Evolutionary conservation across 2,888 invertebrate genomes (phyloP), one percentile per base, ranked within the genome.

Genomic region (Pterostichus madidus): DNA sequence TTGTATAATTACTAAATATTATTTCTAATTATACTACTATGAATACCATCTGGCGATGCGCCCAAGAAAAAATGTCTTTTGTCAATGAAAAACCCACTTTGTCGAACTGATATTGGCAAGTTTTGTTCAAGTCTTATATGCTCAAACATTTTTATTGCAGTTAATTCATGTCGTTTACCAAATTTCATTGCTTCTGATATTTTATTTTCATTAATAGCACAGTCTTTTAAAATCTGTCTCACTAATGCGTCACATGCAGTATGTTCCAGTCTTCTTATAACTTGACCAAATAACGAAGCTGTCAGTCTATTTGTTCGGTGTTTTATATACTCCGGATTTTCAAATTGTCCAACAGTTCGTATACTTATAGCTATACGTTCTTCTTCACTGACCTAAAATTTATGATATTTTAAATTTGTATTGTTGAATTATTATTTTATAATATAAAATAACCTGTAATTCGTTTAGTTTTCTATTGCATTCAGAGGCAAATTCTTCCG

Each of bases 121-220:
- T 59, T 59, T 17, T 59, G 49, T 24, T 24, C 2, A 24, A 24
- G 1, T 44, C 11, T 44, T 44, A 11, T 13, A 5, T 52, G 0
- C 10, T 73, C 46, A 24, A 73, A 73, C 75, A 75, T 75, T 24
- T 46, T 75, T 24, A 75, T 75, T 5, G 52, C 75, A 7, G 75
- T 52, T 49, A 7, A 4, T 75, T 75, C 75, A 24, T 75, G 75
- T 24, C 46, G 3, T 52, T 52, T 75, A 0, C 75, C 75, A 49
- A 52, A 75, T 75, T 52, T 75, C 2, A 52, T 75, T 5, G 75
- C 75, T 31, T 75, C 52, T 8, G 75, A 24, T 24, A 24, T 17
- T 49, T 49, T 24, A 0, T 1, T 15, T 3, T 5, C 11, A 10
- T 1, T 24, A 1, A 31, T 5, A 75, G 7, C 7, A 2, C 6